Evolutionary conservation across 2,113 vertebrate species (phyloP).

Genomic region (Crotalus tigris): DNA sequence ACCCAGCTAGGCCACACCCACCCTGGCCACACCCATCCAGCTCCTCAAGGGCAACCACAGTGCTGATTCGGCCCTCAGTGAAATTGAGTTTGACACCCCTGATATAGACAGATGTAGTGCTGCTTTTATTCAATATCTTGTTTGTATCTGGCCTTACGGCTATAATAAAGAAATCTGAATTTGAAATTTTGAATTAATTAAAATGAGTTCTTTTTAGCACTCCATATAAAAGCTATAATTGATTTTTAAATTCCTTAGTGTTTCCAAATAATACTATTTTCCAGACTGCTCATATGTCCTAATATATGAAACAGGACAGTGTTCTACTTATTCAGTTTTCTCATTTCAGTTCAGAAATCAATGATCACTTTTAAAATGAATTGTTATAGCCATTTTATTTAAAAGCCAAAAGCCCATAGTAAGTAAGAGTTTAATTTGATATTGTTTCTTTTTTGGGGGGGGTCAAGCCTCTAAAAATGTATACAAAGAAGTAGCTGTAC

Average conservation of each 20-base stretch:
- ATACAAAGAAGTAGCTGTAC: neutral
- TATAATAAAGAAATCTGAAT: too few relatives aligned
- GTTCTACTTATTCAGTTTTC: neutral
- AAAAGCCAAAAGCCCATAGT: neutral
- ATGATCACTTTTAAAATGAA: neutral
- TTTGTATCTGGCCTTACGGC: too few relatives aligned
- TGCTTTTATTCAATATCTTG: neutral
- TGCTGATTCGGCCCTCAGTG: too few relatives aligned
- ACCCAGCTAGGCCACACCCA: too few relatives aligned
- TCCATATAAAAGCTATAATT: neutral
- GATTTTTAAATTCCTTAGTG: neutral
- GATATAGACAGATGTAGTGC: neutral
- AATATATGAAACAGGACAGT: neutral
- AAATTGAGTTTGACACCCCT: too few relatives aligned
- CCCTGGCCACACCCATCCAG: too few relatives aligned
- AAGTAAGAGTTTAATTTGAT: neutral
- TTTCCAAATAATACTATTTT: neutral
- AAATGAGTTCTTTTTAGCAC: neutral
- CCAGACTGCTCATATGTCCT: neutral
- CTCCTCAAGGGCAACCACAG: too few relatives aligned
- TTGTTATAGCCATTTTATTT: neutral
- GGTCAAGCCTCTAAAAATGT: neutral
- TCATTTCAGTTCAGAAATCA: neutral
- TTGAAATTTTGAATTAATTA: too few relatives aligned
- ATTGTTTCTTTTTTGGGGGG: neutral